A percentile compares a stretch with the other conserved stretches of the same genome.
Conservation (phyloP, 2,113 vertebrate genomes). For the Amblyornis subalaris region DNA sequence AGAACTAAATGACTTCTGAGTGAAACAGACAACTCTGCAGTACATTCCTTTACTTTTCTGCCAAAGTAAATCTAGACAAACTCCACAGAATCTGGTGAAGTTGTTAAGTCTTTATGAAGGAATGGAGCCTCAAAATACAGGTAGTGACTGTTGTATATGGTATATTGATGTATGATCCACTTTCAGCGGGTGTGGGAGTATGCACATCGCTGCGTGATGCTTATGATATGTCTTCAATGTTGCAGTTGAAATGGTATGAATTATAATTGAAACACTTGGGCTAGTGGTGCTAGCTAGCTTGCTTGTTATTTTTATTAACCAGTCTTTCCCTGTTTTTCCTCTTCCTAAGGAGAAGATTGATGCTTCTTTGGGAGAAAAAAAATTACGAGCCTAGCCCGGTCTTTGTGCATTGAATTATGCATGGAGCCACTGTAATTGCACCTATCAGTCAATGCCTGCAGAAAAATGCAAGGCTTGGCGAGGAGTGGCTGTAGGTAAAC, state of each 20-base stretch:
- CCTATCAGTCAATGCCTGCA: constrained; percentile 39
- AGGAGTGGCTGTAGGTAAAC: constrained; percentile 28
- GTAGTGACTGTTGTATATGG: neutral
- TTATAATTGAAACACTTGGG: neutral
- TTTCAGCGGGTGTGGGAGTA: neutral
- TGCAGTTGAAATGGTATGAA: neutral
- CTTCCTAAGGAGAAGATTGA: constrained; percentile 28
- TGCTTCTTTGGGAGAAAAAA: neutral
- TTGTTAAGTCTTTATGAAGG: neutral
- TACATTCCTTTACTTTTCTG: neutral
- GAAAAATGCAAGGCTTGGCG: neutral
- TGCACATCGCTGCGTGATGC: fast-evolving
- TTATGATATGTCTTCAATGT: neutral
- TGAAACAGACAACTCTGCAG: neutral
- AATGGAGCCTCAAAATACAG: neutral
- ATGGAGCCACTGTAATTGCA: constrained; percentile 21
- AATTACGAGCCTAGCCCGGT: neutral
- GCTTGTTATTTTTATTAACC: constrained; percentile 13
- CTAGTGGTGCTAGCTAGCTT: neutral
- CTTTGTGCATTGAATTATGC: constrained; percentile 35
- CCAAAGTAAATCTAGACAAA: neutral
- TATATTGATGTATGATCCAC: neutral
- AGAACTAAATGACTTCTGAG: neutral
- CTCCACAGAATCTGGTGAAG: neutral
- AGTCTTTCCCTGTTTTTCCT: neutral